These are phyloP conservation scores for Agrochola litura DNA, from an alignment of 2,888 invertebrate genomes.

Conservation along the genomic window DNA sequence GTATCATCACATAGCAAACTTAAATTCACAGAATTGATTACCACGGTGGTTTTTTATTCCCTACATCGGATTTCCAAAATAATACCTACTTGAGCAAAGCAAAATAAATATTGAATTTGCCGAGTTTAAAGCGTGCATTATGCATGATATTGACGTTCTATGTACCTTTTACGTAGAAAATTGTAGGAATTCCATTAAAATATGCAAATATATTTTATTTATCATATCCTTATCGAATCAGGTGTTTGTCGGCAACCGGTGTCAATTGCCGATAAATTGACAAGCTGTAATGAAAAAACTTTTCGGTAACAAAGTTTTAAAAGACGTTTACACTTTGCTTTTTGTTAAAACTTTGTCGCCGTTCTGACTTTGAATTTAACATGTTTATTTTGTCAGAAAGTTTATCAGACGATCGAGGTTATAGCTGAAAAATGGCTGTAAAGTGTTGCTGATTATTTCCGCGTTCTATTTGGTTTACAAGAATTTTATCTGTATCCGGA, in stretches of 20 bases:
- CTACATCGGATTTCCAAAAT: conserved; percentile 20
- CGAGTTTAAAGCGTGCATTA: conserved; percentile 34
- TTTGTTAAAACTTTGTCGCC: conserved; percentile 31
- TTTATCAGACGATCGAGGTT: conserved; percentile 5
- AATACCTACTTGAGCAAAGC: conserved; percentile 36
- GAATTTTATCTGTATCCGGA: too few relatives aligned
- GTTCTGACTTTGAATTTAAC: conserved; percentile 23
- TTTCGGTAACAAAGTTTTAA: conserved; percentile 27
- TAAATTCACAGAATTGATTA: conserved; percentile 1
- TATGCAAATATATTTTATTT: conserved; percentile 29
- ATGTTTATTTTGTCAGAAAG: conserved; percentile 17
- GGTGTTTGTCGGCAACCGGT: conserved; percentile 22
- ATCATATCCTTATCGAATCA: conserved; percentile 27
- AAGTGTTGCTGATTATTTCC: neutral
- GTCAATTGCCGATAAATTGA: conserved; percentile 39
- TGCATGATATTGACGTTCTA: conserved; percentile 24
- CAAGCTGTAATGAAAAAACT: conserved; percentile 47
- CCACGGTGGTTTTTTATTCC: neutral
- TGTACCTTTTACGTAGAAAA: conserved; percentile 10
- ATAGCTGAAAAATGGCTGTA: neutral
- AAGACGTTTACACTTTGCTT: conserved; percentile 20
- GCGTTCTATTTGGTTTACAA: neutral
- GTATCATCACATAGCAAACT: neutral
- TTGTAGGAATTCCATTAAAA: conserved; percentile 12
- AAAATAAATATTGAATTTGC: conserved; percentile 33